Base-by-base conservation (phyloP, 2,888 invertebrate species). In the Drosophila cyrtoloma region DNA sequence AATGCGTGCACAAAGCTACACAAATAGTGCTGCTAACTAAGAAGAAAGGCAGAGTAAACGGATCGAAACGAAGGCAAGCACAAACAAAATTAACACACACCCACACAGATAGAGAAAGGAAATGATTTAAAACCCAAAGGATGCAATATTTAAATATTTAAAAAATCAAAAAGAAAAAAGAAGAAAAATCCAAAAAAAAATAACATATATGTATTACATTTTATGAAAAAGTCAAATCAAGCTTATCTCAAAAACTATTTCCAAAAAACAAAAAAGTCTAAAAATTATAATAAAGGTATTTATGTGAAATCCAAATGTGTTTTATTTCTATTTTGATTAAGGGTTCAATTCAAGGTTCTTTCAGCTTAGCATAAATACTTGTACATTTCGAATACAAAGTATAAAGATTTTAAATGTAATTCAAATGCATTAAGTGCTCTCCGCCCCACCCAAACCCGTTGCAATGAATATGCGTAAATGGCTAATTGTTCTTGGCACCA, bases 191-290 rank as follows among this genome's bases (percentile, higher is more conserved):
- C 32, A 35, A 59, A 68, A 33, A 33, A 69, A 72, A 81, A 68
- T 58, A 60, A 71, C 73, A 71, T 73, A 83, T 90, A 83, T 91
- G 87, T 91, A 91, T 87, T 91, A 82, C 84, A 87, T 89, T 87
- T 91, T 91, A 86, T 81, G 85, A 88, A 79, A 70, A 91, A 81
- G 88, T 91, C 88, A 90, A 86, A 82, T 86, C 87, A 89, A 89
- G 91, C 91, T 91, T 90, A 91, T 90, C 90, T 91, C 91, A 86
- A 89, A 68, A 91, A 88, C 74, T 81, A 90, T 91, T 90, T 89
- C 90, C 81, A 86, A 84, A 81, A 81, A 63, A 82, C 83, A 80
- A 84, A 84, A 82, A 78, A 88, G 75, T 84, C 86, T 76, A 81
- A 83, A 78, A 80, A 90, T 79, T 89, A 90, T 90, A 87, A 87